Evolutionary conservation across 1,140 invertebrate genomes (phyloP).

Genomic region (Melitaea cinxia): DNA sequence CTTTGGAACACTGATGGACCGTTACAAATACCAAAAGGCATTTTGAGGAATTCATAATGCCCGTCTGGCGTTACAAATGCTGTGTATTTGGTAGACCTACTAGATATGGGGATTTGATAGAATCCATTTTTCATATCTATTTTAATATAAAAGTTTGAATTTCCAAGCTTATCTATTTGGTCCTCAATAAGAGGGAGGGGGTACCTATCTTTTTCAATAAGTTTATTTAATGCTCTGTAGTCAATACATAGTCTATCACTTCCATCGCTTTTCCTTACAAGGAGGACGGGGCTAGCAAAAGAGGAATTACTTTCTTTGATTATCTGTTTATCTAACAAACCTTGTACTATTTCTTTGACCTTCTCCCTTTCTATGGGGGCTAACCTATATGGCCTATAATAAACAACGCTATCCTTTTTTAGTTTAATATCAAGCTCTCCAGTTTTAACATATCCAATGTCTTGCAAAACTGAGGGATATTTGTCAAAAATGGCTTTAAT

Average conservation of each 20-base stretch:
- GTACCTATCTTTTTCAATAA: constrained; percentile 38
- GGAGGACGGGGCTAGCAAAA: constrained; percentile 35
- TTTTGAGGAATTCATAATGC: constrained; percentile 49
- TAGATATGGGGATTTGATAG: constrained; percentile 49
- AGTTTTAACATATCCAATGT: constrained; percentile 33
- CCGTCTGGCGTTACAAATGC: constrained; percentile 35
- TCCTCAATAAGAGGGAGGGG: constrained; percentile 44
- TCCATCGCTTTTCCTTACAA: constrained; percentile 47
- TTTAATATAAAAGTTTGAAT: constrained; percentile 36
- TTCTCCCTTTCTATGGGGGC: constrained; percentile 44
- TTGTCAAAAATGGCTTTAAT: constrained; percentile 28
- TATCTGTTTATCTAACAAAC: constrained; percentile 55
- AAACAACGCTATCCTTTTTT: constrained; percentile 38
- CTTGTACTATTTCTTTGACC: constrained; percentile 52
- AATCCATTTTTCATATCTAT: constrained; percentile 50
- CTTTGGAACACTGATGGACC: constrained; percentile 52
- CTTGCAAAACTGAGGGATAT: constrained; percentile 29
- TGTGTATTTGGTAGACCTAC: constrained; percentile 24
- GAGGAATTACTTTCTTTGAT: constrained; percentile 56
- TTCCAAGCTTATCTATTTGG: constrained; percentile 35
- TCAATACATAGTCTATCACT: constrained; percentile 41
- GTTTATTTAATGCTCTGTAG: constrained; percentile 37
- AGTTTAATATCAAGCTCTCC: constrained; percentile 41
- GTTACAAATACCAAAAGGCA: constrained; percentile 65
- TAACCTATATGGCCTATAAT: constrained; percentile 48